These are phyloP conservation scores for Dipodomys stephensi DNA, from an alignment of 2,113 vertebrate species.

Conservation along the genomic window DNA sequence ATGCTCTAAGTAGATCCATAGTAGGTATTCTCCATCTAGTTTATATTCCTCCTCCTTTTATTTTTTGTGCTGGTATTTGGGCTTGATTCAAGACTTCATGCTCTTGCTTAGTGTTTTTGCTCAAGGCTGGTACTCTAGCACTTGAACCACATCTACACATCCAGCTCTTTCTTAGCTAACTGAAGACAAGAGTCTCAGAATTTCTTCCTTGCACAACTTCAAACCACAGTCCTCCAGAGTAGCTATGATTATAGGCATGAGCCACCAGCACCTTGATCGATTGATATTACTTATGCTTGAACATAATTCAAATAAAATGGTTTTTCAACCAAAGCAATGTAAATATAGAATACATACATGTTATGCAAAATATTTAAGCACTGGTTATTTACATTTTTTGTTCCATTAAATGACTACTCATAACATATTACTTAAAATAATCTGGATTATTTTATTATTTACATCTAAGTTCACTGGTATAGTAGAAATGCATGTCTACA, in stretches of 20 bases:
- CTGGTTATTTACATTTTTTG: not conserved
- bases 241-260: no score
- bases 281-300: not conserved
- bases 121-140: no score
- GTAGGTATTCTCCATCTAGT: not conserved
- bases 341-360: not conserved
- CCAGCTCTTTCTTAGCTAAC: no score
- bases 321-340: not conserved
- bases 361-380: not conserved
- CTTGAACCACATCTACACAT: no score
- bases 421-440: conserved; percentile 29
- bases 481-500: not conserved
- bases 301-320: not conserved
- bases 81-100: no score
- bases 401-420: not conserved
- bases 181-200: no score
- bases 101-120: no score
- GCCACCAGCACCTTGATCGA: no score
- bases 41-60: not conserved
- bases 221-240: no score
- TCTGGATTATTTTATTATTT: not conserved
- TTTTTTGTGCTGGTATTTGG: no score
- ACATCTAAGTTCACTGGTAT: not conserved
- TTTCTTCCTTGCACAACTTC: no score
- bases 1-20: not conserved